Conservation (phyloP, 2,888 invertebrate genomes). For the Eurytoma adleriae region DNA sequence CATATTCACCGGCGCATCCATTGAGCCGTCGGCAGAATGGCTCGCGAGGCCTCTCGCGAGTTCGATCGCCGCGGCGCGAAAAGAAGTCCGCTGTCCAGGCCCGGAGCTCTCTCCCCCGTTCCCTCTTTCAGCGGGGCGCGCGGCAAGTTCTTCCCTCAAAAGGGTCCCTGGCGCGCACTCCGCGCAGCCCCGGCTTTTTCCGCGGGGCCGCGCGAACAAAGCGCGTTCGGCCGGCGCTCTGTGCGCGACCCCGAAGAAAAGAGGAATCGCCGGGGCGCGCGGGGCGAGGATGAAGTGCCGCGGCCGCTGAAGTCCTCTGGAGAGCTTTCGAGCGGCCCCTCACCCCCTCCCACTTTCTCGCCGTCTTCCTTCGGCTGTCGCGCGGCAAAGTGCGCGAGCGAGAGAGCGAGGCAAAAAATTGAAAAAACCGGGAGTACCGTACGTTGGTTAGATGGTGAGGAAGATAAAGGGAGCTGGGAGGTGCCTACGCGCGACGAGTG, state of each 20-base stretch:
- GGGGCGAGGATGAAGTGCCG: constrained; percentile 68
- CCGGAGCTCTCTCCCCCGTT: not conserved
- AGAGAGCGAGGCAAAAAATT: constrained; percentile 30
- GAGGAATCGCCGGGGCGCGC: constrained; percentile 61
- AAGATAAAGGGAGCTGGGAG: constrained; percentile 32
- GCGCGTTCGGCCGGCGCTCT: constrained; percentile 54
- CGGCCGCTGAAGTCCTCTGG: constrained; percentile 65
- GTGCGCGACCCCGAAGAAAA: constrained; percentile 63
- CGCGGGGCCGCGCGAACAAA: constrained; percentile 62
- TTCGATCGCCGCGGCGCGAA: constrained; percentile 34
- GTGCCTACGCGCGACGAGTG: not conserved
- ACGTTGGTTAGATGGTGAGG: not conserved
- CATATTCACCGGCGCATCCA: too few species aligned
- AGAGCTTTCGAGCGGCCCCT: constrained; percentile 66
- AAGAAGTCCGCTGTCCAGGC: constrained; percentile 26
- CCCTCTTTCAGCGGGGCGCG: not conserved
- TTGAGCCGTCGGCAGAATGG: too few species aligned
- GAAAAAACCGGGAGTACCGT: constrained; percentile 30
- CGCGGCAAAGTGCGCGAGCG: not conserved
- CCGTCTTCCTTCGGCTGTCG: constrained; percentile 7
- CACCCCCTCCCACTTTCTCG: constrained; percentile 14
- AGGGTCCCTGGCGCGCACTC: constrained; percentile 44
- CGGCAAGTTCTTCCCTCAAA: not conserved
- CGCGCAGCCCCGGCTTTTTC: constrained; percentile 54
- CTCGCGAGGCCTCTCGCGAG: constrained; percentile 5